Evolutionary conservation across 1,140 invertebrate species (phyloP), one percentile per base, ranked within the genome.

Genomic region (Bombus impatiens): DNA sequence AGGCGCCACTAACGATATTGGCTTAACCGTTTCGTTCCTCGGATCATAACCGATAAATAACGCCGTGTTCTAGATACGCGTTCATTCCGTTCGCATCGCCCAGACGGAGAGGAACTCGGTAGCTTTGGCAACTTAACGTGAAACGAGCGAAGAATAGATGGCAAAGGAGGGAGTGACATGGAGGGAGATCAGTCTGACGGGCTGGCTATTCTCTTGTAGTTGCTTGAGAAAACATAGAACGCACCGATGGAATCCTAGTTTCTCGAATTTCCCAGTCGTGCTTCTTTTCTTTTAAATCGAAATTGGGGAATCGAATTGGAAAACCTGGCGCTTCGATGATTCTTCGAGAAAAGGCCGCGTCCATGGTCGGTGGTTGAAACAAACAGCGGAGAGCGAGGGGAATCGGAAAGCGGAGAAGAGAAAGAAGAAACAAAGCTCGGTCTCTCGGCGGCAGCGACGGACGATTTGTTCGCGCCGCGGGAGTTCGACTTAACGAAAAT

Each of bases 401-500:
- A 81, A 72, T 91, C 83, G 89, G 91, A 88, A 89, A 87, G 78
- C 57, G 47, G 53, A 70, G 67, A 67, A 72, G 70, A 87, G 80
- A 87, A 87, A 83, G 86, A 89, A 89, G 91, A 93, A 93, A 93
- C 91, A 92, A 93, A 92, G 91, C 84, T 79, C 72, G 79, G 76
- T 53, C 72, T 44, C 47, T 79, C 75, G 85, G 90, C 88, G 88
- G 90, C 92, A 92, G 88, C 92, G 90, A 91, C 77, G 90, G 89
- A 93, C 93, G 93, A 94, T 94, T 94, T 94, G 94, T 93, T 93
- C 92, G 94, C 94, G 86, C 94, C 90, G 92, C 94, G 88, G 94
- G 94, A 94, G 94, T 94, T 92, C 93, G 90, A 89, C 92, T 92
- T 92, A 89, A 94, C 92, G 93, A 94, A 93, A 94, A 94, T 93